Base-by-base conservation (phyloP, 2,888 invertebrate species). In the Aspidiotus destructor region DNA sequence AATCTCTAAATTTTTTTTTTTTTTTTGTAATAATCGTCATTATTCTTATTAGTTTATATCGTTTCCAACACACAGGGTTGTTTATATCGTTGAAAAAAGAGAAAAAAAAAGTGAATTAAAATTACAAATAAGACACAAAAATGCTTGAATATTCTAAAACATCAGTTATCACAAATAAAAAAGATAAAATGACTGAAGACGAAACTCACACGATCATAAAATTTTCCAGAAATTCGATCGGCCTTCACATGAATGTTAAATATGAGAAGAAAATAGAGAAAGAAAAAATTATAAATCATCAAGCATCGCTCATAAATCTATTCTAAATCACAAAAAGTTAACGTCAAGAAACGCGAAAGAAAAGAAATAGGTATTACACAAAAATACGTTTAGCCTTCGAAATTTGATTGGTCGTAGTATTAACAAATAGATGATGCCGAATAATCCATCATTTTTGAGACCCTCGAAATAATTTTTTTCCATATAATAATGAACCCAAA, bases 21-120 rank as follows among this genome's bases (percentile, higher is more conserved):
- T 28, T 28, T 28, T 28, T 28, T 28, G 28, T 28, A 28, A 28
- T 28, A 28, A 28, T 28, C 28, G 28, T 28, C 28, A 28, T 28
- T 28, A 28, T 28, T 28, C 28, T 28, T 28, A 28, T 28, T 28
- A 28, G 28, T 28, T 28, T 28, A 28, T 28, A 28, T 28, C 28
- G 5, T 28, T 28, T 28, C 5, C 28, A 28, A 28, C 28, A 28
- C 28, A 5, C 28, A 28, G 5, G 28, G 28, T 16, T 53, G 48
- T 41, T 63, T 53, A 53, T 53, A 63, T 41, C 28, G 41, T 40
- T n/a, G 53, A 54, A 40, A 17, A 63, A 17, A 61, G 17, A 62
- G 52, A 62, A 57, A 10, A 57, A 57, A 57, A 16, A 57, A 17
- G 17, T 16, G 57, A 57, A 57, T n/a, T 13, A 57, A 57, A 57